Conservation (phyloP, 2,888 invertebrate species). For the Agrypnus murinus region DNA sequence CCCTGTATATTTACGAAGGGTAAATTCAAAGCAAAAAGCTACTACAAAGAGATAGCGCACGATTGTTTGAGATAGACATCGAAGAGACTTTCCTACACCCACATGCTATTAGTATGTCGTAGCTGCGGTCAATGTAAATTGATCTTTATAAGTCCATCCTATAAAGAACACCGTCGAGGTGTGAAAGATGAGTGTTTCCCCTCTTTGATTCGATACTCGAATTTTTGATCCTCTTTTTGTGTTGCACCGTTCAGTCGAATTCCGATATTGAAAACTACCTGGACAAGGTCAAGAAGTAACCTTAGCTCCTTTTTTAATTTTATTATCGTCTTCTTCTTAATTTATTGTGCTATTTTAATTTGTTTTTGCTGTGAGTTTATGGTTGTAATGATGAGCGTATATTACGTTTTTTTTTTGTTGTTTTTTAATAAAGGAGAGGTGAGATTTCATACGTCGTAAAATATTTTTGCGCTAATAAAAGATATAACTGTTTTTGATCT, state of each 20-base stretch:
- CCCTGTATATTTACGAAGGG: too few species aligned
- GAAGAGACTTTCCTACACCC: constrained; percentile 37
- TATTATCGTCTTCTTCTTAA: too few species aligned
- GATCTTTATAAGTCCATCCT: constrained; percentile 51
- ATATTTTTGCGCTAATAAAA: too few species aligned
- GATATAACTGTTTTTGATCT: too few species aligned
- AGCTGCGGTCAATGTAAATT: constrained; percentile 39
- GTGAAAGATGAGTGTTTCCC: constrained; percentile 22
- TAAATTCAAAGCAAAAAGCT: background rate
- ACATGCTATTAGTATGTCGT: constrained; percentile 33
- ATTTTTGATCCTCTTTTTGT: constrained; percentile 20
- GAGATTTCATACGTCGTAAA: too few species aligned
- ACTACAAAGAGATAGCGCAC: constrained; percentile 21
- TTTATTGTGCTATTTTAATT: too few species aligned
- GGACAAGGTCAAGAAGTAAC: background rate
- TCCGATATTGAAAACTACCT: constrained; percentile 28
- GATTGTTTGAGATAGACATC: constrained; percentile 40
- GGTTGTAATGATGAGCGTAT: too few species aligned
- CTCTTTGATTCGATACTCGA: constrained; percentile 19
- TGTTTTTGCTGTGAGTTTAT: too few species aligned
- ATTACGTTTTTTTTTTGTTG: too few species aligned
- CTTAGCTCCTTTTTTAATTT: too few species aligned
- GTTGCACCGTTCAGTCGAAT: constrained; percentile 12
- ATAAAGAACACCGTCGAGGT: constrained; percentile 21
- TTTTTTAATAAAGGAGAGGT: too few species aligned